These are phyloP conservation scores for Vanacampus margaritifer DNA, from an alignment of 2,113 vertebrate species.

Conservation along the genomic window DNA sequence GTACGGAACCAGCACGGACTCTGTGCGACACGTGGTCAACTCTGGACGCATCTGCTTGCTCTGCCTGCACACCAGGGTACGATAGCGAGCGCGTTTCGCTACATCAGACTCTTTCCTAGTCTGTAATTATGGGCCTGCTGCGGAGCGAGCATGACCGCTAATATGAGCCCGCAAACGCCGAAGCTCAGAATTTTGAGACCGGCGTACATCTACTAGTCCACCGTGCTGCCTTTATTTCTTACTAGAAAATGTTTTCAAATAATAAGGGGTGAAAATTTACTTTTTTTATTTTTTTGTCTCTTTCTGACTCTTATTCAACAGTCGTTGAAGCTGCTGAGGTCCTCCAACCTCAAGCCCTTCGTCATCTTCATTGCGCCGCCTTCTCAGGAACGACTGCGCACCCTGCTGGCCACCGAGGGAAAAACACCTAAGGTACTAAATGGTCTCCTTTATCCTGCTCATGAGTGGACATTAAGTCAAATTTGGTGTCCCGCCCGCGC, in stretches of 20 bases:
- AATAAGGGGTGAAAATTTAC: too few species aligned
- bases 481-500: conserved; percentile 31
- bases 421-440: conserved; percentile 86
- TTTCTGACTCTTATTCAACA: conserved; percentile 44
- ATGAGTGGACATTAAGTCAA: too few species aligned
- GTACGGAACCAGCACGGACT: conserved; percentile 93
- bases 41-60: conserved; percentile 90
- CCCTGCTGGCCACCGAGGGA: conserved; percentile 86
- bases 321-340: conserved; percentile 86
- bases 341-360: conserved; percentile 94
- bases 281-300: neutral
- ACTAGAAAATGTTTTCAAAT: neutral
- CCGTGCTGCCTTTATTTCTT: too few species aligned
- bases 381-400: conserved; percentile 89
- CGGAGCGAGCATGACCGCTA: too few species aligned
- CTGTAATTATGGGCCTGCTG: too few species aligned
- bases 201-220: too few species aligned
- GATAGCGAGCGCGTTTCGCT: neutral
- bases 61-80: conserved; percentile 89
- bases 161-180: too few species aligned
- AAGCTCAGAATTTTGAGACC: too few species aligned
- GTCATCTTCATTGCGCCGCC: conserved; percentile 94
- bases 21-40: conserved; percentile 87
- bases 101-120: too few species aligned
- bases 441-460: too few species aligned